Evolutionary conservation across 2,113 vertebrate genomes (phyloP).

Genomic region (Scomber scombrus): DNA sequence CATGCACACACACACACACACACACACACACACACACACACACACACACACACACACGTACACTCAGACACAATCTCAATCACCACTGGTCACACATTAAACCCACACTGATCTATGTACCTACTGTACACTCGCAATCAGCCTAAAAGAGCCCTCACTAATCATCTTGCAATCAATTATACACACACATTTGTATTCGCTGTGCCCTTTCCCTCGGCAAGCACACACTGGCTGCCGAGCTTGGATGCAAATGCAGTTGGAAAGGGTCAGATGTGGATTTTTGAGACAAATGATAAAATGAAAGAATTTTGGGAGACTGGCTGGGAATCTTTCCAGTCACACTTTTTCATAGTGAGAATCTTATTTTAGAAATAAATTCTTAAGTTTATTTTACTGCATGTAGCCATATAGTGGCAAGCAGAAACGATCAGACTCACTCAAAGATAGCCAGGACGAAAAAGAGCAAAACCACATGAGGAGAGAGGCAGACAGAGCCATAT

Average conservation of each 20-base stretch:
- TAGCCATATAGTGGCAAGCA: not conserved
- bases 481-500: constrained; percentile 19
- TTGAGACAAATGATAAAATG: not conserved
- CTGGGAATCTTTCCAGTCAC: no score
- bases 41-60: not conserved
- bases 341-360: not conserved
- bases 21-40: not conserved
- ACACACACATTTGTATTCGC: constrained; percentile 19
- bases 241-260: constrained; percentile 18
- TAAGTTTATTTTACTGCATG: no score
- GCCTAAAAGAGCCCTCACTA: constrained; percentile 39
- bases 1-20: not conserved
- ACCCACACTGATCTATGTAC: constrained; percentile 11
- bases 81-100: constrained; percentile 29
- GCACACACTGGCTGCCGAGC: constrained; percentile 22
- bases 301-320: not conserved
- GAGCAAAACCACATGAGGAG: not conserved
- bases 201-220: constrained; percentile 28
- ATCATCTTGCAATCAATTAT: constrained; percentile 67
- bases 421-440: not conserved
- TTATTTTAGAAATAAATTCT: not conserved
- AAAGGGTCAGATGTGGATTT: not conserved
- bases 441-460: not conserved
- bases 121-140: constrained; percentile 45
- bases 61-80: constrained; percentile 19